These are phyloP conservation scores for Macroteleia sp. DNA, from an alignment of 2,888 invertebrate genomes.

Conservation along the genomic window DNA sequence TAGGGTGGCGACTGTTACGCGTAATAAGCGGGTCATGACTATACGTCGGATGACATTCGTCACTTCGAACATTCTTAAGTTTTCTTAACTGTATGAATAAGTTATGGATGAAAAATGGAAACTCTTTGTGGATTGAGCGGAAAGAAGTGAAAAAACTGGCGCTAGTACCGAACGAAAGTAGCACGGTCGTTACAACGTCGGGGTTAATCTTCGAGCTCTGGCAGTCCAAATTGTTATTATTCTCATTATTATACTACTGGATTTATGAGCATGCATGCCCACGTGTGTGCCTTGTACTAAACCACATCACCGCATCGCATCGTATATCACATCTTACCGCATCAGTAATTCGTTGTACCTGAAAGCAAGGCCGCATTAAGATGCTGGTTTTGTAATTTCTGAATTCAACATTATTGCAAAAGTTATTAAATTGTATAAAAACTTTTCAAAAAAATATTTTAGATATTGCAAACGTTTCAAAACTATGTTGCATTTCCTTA, in stretches of 20 bases:
- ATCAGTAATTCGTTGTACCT: constrained; percentile 55
- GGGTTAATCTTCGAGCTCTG: constrained; percentile 42
- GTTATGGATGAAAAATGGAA: constrained; percentile 31
- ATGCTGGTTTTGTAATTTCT: constrained; percentile 11
- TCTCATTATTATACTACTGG: constrained; percentile 45
- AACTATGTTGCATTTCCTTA: too few species aligned
- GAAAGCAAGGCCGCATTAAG: constrained; percentile 25
- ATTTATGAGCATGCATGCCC: constrained; percentile 21
- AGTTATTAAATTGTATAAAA: too few species aligned
- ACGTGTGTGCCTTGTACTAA: constrained; percentile 30
- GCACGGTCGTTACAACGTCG: constrained; percentile 24
- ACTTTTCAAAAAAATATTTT: too few species aligned
- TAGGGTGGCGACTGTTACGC: too few species aligned
- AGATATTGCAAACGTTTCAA: too few species aligned
- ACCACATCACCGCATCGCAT: constrained; percentile 50
- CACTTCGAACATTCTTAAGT: constrained; percentile 25
- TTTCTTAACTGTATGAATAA: constrained; percentile 35
- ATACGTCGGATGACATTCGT: constrained; percentile 21
- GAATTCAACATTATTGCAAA: too few species aligned
- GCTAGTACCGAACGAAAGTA: constrained; percentile 30
- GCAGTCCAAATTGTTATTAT: constrained; percentile 42
- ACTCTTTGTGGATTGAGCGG: constrained; percentile 15
- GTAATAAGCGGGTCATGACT: constrained; percentile 40
- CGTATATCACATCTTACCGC: constrained; percentile 58
- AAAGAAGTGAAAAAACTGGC: constrained; percentile 21